Base-by-base conservation (phyloP, 2,797 vertebrate species). In the Lepus townsendii region DNA sequence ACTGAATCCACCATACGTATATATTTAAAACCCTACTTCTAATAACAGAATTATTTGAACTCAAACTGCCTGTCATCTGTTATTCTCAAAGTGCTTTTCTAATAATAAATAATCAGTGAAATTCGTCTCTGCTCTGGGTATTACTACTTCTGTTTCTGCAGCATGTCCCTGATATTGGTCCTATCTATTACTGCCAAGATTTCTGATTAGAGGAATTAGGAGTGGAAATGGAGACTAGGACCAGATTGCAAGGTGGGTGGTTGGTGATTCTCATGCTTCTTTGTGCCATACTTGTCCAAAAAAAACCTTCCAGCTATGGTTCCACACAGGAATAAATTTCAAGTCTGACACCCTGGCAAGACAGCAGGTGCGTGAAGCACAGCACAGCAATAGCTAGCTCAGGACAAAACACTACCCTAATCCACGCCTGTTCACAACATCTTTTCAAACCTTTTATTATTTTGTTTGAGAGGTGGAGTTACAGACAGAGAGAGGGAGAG, bases 11-110 rank as follows among this genome's bases (percentile, higher is more conserved):
- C 77, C 50, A 35, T 88, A 10, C 89, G 89, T 91, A 78, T 75
- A 94, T 80, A 94, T 87, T 92, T 96, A 60, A 86, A 93, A 83
- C 32, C 13, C 47, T 63, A 54, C n/a, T 92, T 93, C 78, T 79
- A 80, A 83, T 80, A 93, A 62, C 57, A 90, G 83, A 96, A 92
- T 93, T 93, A 88, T 80, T 91, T 92, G 79, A 96, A 92, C 75
- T 93, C 79, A 77, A 5, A 73, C 75, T 60, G 32, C 54, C 69
- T 93, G 66, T 94, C 90, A 83, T 94, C 78, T 92, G 92, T 66
- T 93, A 83, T 96, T 85, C 68, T 95, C 94, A 88, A 91, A 95
- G 90, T 83, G 42, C 63, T 94, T 96, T 79, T 60, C 90, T 90
- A 89, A 83, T 94, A 94, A 94, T 79, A 90, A 84, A 79, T 83